Base-by-base conservation (phyloP, 2,113 vertebrate species). In the Ceyx margarethae region DNA sequence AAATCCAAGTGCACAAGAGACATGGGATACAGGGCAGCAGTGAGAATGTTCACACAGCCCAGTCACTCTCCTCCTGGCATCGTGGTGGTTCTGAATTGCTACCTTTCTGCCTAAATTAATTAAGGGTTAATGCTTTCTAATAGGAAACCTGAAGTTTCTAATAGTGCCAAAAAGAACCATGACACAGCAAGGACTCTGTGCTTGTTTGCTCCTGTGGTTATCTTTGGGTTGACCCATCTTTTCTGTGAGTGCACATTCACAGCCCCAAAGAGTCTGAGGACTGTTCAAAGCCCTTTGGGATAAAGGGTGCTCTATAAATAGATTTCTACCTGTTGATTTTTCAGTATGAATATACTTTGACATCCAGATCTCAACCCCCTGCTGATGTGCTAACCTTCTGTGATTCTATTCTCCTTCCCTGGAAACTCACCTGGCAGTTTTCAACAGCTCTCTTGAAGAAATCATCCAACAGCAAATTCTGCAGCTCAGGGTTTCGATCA, bases 361-460 rank as follows among this genome's bases (percentile, higher is more conserved):
- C 68, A 50, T 50, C 18, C 48, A 61, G 23, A 17, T 29, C 53
- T 18, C 29, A 53, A 93, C 86, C 10, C 71, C 23, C 1, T 78
- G 22, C 0, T 20, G 87, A 19, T 11, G 11, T 58, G 67, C 11
- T 37, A 37, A 37, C 37, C 37, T 37, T 37, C 37, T 37, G 37
- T 37, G 37, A 37, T 37, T 11, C 37, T 37, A 11, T 37, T 29
- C n/a, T 33, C 15, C 43, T 58, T 67, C 60, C 35, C 79, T 56
- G 31, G 75, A 58, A 64, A 85, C 97, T 25, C 95, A 99, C 99
- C 99, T 99, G 99, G 81, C 98, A 99, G 60, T 98, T 97, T 90
- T 98, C 98, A 81, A 99, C 98, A 31, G 98, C 99, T 1, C 93
- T 97, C 93, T 97, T 99, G 94, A 99, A 99, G 97, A 99, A 99